These are phyloP conservation scores for Lipotes vexillifer DNA, from an alignment of 2,113 vertebrate genomes.

Conservation along the genomic window DNA sequence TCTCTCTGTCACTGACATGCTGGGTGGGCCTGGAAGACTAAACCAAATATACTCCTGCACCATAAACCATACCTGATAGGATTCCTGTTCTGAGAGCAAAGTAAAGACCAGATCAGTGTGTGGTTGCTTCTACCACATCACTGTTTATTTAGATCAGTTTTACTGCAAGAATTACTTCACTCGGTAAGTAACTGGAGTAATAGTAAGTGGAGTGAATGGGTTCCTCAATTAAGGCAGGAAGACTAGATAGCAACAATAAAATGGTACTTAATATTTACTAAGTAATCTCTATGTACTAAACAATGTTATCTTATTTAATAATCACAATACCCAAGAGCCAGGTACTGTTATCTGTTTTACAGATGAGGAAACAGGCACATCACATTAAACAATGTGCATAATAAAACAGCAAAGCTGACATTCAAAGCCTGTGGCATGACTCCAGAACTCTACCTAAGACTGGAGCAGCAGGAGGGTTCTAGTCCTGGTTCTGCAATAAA, in stretches of 20 bases:
- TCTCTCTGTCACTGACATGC: not conserved
- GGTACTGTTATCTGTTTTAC: not conserved
- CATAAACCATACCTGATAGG: not conserved
- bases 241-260: not conserved
- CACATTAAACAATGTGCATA: not conserved
- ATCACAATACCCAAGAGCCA: not conserved
- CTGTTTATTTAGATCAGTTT: not conserved
- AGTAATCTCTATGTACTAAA: not conserved
- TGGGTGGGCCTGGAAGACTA: not conserved
- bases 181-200: not conserved
- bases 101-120: not conserved
- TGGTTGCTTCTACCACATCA: not conserved
- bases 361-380: slow-evolving; percentile 36
- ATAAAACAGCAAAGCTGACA: not conserved
- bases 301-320: slow-evolving; percentile 3
- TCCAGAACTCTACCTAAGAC: not conserved
- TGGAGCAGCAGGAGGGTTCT: not conserved
- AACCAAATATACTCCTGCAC: not conserved
- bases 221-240: slow-evolving; percentile 4
- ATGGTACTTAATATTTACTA: not conserved
- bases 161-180: not conserved
- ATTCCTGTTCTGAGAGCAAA: not conserved
- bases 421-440: not conserved
- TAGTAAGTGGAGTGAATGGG: not conserved
- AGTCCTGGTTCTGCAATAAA: not conserved